Evolutionary conservation across 2,888 invertebrate species (phyloP).

Genomic region (Melinaea menophilus): DNA sequence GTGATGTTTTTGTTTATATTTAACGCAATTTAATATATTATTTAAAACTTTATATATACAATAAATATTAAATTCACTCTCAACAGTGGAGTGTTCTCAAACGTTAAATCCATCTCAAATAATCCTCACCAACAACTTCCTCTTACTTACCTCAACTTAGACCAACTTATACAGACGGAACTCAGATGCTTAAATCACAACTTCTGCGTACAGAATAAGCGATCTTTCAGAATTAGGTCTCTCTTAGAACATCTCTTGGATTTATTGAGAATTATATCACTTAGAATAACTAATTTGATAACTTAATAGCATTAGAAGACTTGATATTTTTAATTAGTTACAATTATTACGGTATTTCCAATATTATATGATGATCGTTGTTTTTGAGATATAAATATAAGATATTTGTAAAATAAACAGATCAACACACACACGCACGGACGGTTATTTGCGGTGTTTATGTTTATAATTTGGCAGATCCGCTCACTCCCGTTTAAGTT

Average conservation of each 20-base stretch:
- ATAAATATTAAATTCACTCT: neutral
- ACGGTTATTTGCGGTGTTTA: slow-evolving; percentile 41
- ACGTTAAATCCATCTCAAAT: slow-evolving; percentile 17
- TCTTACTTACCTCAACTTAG: slow-evolving; percentile 22
- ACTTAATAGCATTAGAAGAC: too few species aligned
- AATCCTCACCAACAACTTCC: slow-evolving; percentile 18
- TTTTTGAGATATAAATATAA: too few species aligned
- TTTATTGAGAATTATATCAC: too few species aligned
- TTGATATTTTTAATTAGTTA: neutral
- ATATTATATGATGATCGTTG: too few species aligned
- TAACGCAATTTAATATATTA: neutral
- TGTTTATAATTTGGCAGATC: slow-evolving; percentile 60
- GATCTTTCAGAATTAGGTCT: slow-evolving; percentile 21
- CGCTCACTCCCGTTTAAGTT: neutral
- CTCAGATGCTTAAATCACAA: slow-evolving; percentile 28
- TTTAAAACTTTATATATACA: too few species aligned
- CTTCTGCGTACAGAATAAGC: slow-evolving; percentile 20
- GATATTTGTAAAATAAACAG: neutral
- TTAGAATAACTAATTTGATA: too few species aligned
- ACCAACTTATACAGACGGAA: slow-evolving; percentile 16
- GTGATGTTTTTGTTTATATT: neutral
- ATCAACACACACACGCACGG: slow-evolving; percentile 1
- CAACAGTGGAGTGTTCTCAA: neutral
- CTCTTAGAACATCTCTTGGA: slow-evolving; percentile 9
- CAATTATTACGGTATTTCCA: neutral